phyloP scores from a whole-genome alignment of 2,113 vertebrate species.

The Chelonoidis abingdonii region DNA sequence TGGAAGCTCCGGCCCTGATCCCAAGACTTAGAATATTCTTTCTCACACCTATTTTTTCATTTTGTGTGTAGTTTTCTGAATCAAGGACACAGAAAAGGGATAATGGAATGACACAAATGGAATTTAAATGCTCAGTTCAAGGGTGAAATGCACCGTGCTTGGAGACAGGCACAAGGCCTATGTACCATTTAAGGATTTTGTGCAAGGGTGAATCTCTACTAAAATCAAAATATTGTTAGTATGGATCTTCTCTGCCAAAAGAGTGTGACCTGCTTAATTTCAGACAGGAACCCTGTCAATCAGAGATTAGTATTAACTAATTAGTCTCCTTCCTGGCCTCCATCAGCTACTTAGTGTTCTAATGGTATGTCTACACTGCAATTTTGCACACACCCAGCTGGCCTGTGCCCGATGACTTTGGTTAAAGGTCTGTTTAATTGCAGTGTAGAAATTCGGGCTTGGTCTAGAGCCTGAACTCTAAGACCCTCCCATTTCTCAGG shows the following conservation, averaged over 20 bases:
- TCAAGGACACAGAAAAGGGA: background rate
- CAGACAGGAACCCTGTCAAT: background rate
- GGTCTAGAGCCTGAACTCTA: background rate
- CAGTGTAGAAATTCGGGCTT: background rate
- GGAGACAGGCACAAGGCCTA: background rate
- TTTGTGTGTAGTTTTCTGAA: background rate
- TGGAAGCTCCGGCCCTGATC: background rate
- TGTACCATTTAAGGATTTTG: rapidly evolving
- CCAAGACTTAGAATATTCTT: background rate
- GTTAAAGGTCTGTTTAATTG: background rate
- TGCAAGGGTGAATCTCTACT: background rate
- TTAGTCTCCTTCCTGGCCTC: background rate
- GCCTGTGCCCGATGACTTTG: background rate
- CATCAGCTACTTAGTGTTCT: background rate
- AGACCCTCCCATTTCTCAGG: background rate
- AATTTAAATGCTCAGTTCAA: conserved; percentile 10
- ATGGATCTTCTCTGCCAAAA: background rate
- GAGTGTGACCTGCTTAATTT: background rate
- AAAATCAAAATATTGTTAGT: background rate
- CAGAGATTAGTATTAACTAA: background rate
- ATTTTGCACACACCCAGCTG: background rate
- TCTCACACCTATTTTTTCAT: conserved; percentile 36
- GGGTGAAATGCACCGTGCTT: background rate
- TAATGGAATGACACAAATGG: background rate
- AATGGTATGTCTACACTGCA: background rate